Conservation (phyloP, 2,888 invertebrate species). For the Dexiosoma caninum region DNA sequence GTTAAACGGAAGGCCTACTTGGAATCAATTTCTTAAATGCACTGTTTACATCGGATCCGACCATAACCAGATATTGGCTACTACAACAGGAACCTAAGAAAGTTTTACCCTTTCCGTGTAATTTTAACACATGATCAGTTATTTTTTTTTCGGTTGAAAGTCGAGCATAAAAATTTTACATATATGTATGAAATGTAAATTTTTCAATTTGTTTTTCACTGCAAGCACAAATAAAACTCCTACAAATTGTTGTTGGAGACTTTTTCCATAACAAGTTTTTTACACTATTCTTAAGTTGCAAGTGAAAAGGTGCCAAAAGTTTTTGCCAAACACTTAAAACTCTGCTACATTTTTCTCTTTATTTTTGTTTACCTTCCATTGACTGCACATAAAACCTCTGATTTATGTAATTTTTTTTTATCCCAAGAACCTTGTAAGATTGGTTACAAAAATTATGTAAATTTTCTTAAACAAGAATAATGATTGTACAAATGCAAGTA, state of each 20-base stretch:
- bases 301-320: conserved; percentile 26
- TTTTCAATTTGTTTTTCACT: conserved; percentile 9
- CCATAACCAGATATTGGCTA: too few species aligned
- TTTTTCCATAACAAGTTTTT: background rate
- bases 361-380: background rate
- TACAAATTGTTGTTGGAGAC: background rate
- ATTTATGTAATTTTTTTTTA: background rate
- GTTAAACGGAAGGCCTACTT: too few species aligned
- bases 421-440: background rate
- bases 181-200: background rate
- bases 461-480: background rate
- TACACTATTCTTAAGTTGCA: background rate
- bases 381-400: background rate
- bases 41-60: too few species aligned
- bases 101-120: background rate
- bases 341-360: background rate
- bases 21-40: too few species aligned
- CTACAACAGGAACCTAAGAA: too few species aligned
- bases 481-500: background rate
- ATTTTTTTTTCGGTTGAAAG: too few species aligned
- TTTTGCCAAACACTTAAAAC: conserved; percentile 28
- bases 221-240: background rate
- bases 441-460: background rate
- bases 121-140: too few species aligned
- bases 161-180: too few species aligned